Evolutionary conservation across 2,797 vertebrate species (phyloP), one percentile per base, ranked within the genome.

Genomic region (Nothura maculosa): DNA sequence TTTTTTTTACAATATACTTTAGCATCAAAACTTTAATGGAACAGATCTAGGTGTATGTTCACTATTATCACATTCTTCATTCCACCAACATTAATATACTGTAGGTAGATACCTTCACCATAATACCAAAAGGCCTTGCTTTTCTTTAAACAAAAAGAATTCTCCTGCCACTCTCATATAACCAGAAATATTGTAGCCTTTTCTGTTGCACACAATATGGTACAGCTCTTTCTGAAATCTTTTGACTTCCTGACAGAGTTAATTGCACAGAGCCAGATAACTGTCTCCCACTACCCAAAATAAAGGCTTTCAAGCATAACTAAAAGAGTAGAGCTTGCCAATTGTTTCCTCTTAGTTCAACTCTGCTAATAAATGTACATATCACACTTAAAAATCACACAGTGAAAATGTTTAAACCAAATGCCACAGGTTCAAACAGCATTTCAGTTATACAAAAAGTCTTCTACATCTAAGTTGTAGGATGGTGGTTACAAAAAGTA

Each of bases 261-360:
- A 79, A 92, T 88, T 86, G 66, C 58, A 88, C 78, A 62, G 24
- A 93, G 60, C 6, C 73, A 91, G 77, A 93, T 81, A 92, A 85
- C 63, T 10, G 32, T 38, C 28, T 64, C 19, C 20, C 13, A 9
- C 22, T 28, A 36, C 25, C 42, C 1, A 25, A 50, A 72, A 25
- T 50, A 81, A 70, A 74, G n/a, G 18, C 58, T 54, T 5, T 58
- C 30, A 55, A 78, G 36, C 38, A 63, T 55, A 88, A 60, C 70
- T 86, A 88, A 73, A 15, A 86, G 34, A 10, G 21, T 17, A 73
- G 47, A 76, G 42, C 30, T 67, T 67, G 55, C 67, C 86, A 79
- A 1, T 6, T 85, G 62, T 64, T 70, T 73, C 3, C 2, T 34
- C 43, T 67, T 67, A 81, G 21, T 48, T 20, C 64, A 87, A 45